Percentiles rank a stretch among this genome's conserved stretches.
Evolutionary conservation across 2,797 vertebrate species (phyloP).

Genomic region (Dallia pectoralis): DNA sequence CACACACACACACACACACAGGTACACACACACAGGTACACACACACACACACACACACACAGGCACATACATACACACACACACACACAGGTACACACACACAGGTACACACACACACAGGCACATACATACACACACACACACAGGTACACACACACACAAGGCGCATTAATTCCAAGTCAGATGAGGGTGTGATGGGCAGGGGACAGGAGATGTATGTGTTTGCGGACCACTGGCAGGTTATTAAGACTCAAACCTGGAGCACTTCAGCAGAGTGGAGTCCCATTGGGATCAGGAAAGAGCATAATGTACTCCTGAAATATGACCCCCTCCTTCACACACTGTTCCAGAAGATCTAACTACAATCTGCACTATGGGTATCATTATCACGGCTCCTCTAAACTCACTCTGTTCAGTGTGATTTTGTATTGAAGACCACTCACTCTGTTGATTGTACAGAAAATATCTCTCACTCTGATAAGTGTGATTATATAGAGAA

Average conservation of each 20-base stretch:
- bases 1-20: constrained; percentile 4
- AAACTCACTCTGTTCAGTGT: not conserved
- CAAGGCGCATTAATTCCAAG: constrained; percentile 1
- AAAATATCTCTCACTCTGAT: too few relatives aligned
- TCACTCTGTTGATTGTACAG: too few relatives aligned
- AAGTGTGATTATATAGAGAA: too few relatives aligned
- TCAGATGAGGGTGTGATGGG: constrained; percentile 24
- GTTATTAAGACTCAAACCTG: constrained; percentile 62
- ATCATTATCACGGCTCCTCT: not conserved
- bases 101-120: too few relatives aligned
- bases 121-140: not conserved
- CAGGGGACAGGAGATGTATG: constrained; percentile 41
- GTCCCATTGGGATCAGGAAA: constrained; percentile 71
- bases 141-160: not conserved
- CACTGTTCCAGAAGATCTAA: not conserved
- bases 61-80: not conserved
- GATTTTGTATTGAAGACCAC: not conserved
- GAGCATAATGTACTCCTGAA: constrained; percentile 73
- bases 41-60: not conserved
- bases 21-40: constrained; percentile 9
- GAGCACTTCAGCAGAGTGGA: constrained; percentile 50
- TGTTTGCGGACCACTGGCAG: constrained; percentile 32
- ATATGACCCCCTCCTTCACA: constrained; percentile 66
- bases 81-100: not conserved
- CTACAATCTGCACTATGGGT: not conserved